Evolutionary conservation across 2,888 invertebrate species (phyloP), one percentile per base, ranked within the genome.

Genomic region (Trichopoda pennipes): DNA sequence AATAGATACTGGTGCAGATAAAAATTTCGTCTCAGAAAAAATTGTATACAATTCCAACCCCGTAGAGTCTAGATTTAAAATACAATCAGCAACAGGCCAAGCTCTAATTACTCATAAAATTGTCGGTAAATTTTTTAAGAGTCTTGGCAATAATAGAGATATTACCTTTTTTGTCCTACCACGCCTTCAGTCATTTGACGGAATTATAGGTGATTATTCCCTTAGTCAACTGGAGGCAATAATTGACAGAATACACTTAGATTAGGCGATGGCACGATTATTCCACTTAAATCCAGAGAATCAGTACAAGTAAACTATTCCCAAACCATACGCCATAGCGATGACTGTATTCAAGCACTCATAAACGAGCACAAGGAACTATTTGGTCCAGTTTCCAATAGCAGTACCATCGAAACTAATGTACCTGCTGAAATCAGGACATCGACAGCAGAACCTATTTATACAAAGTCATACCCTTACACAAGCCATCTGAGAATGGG

Each of bases 171-270:
- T 58, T 68, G 56, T 60, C 9, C 58, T 76, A 2, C 75, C 60
- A 42, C n/a, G n/a, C n/a, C n/a, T n/a, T n/a, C n/a, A n/a, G n/a
- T n/a, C n/a, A n/a, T n/a, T n/a, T n/a, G n/a, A 76, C 17, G 76
- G 38, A 16, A 68, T 76, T 16, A 68, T 68, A 38, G 76, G 76
- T 7, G 76, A 60, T 3, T 38, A 76, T 23, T 51, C 61, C 9
- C 60, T 69, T 1, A 38, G 42, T 12, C 19, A 60, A 42, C 55
- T 69, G 1, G 61, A 77, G 2, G 69, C 60, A 8, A 19, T 77
- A 21, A 76, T 69, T 42, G 51, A 76, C 16, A 16, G 60, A 76
- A 76, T 4, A 60, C n/a, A 0, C 32, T 69, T 3, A 6, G 7
- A 4, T 23, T 74, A 2, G 10, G 16, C 6, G 23, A 32, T 1